Evolutionary conservation across 2,113 vertebrate species (phyloP).

Genomic region (Mesoclemmys tuberculata): DNA sequence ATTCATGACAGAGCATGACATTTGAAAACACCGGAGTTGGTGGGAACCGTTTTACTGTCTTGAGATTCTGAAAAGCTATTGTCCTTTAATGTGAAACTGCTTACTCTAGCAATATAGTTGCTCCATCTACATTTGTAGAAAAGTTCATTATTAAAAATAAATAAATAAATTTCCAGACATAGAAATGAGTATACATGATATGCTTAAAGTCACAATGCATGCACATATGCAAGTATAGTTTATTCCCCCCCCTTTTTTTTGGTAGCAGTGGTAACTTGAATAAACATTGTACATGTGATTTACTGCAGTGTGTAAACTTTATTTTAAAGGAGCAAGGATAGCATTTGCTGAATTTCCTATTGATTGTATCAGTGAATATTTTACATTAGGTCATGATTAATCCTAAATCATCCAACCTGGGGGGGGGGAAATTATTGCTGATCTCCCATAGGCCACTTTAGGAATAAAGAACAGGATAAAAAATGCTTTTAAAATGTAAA

Average conservation of each 20-base stretch:
- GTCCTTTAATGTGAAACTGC: slow-evolving; percentile 45
- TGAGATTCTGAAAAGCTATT: slow-evolving; percentile 36
- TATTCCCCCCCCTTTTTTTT: not conserved
- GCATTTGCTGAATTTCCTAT: slow-evolving; percentile 43
- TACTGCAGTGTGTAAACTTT: slow-evolving; percentile 51
- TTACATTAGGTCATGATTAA: slow-evolving; percentile 57
- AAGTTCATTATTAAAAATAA: slow-evolving; percentile 25
- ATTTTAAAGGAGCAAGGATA: slow-evolving; percentile 42
- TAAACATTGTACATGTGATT: slow-evolving; percentile 55
- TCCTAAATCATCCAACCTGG: slow-evolving; percentile 31
- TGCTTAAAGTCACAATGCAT: slow-evolving; percentile 50
- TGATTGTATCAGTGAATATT: slow-evolving; percentile 36
- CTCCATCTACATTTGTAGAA: slow-evolving; percentile 60
- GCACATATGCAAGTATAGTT: slow-evolving; percentile 52
- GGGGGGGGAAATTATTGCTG: slow-evolving; percentile 21
- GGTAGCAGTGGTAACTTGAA: slow-evolving; percentile 49
- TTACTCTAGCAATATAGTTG: slow-evolving; percentile 34
- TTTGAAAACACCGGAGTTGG: slow-evolving; percentile 6
- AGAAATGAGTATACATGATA: slow-evolving; percentile 19
- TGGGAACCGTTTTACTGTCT: not conserved
- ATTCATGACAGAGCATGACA: not conserved
- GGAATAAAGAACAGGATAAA: slow-evolving; percentile 40
- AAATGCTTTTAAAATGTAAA: slow-evolving; percentile 50
- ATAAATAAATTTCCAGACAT: slow-evolving; percentile 50
- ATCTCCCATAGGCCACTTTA: slow-evolving; percentile 48